Evolutionary conservation across 2,888 invertebrate species (phyloP).

Genomic region (Steinernema carpocapsae): DNA sequence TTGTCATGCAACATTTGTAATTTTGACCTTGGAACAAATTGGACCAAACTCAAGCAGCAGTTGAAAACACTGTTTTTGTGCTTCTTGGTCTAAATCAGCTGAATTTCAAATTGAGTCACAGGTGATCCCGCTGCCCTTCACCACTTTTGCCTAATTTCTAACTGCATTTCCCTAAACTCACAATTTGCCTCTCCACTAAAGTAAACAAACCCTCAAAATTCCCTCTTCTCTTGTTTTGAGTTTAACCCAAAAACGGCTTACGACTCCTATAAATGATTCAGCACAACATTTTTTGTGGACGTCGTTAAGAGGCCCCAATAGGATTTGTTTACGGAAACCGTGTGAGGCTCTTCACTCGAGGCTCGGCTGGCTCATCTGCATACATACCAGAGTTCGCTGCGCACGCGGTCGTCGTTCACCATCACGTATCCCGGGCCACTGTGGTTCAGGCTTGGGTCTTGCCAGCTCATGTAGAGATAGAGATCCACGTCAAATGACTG

Average conservation of each 20-base stretch:
- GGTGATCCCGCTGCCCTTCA: no score
- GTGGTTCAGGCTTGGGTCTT: constrained; percentile 43
- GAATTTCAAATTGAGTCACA: no score
- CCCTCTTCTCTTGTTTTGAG: neutral
- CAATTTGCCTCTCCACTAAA: neutral
- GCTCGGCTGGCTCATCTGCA: neutral
- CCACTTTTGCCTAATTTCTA: no score
- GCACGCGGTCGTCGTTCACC: constrained; percentile 44
- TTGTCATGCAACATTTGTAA: no score
- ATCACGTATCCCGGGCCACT: constrained; percentile 43
- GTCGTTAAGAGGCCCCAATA: neutral
- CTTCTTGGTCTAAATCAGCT: no score
- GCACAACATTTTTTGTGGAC: neutral
- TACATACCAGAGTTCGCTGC: constrained; percentile 44
- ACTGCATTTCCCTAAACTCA: neutral
- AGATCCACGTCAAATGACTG: constrained; percentile 51
- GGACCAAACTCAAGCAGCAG: no score
- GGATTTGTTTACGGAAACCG: constrained; percentile 28
- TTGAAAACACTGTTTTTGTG: no score
- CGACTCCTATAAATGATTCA: constrained; percentile 25
- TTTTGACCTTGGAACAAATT: no score
- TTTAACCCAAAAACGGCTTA: neutral
- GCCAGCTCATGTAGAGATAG: constrained; percentile 48
- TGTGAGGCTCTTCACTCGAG: no score
- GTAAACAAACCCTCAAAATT: no score